Percentiles rank a stretch among this genome's conserved stretches.
These are phyloP conservation scores for Octonoba sinensis DNA, from an alignment of 2,888 invertebrate genomes.

Conservation along the genomic window DNA sequence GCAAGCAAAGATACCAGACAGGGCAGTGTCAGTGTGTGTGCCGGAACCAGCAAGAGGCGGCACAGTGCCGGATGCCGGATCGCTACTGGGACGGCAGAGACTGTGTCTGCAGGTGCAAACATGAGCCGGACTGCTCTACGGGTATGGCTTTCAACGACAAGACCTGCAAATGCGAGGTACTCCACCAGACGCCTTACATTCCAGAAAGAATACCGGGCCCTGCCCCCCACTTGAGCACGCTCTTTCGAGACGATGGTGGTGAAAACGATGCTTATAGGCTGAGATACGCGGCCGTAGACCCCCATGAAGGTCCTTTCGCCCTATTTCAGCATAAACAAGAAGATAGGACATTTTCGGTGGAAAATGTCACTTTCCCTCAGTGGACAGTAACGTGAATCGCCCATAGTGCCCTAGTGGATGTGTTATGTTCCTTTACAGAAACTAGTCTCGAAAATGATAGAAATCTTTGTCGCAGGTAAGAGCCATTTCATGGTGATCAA, in stretches of 20 bases:
- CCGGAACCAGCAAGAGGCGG: slow-evolving; percentile 76
- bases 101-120: slow-evolving; percentile 77
- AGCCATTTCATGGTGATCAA: no score
- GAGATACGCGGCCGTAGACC: slow-evolving; percentile 29
- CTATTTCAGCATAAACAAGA: slow-evolving; percentile 32
- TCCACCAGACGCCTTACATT: slow-evolving; percentile 14
- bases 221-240: slow-evolving; percentile 33
- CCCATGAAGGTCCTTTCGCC: slow-evolving; percentile 49
- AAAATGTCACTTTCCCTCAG: slow-evolving; percentile 34
- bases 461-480: no score
- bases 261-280: slow-evolving; percentile 53
- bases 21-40: slow-evolving; percentile 77
- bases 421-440: no score
- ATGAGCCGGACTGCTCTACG: slow-evolving; percentile 75
- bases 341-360: slow-evolving; percentile 35
- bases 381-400: not conserved
- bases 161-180: slow-evolving; percentile 73
- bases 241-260: slow-evolving; percentile 40
- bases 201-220: slow-evolving; percentile 34
- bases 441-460: no score
- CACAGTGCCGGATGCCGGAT: slow-evolving; percentile 74
- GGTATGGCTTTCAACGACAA: slow-evolving; percentile 76
- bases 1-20: slow-evolving; percentile 75
- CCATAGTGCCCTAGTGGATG: no score
- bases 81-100: slow-evolving; percentile 76